Base-by-base conservation (phyloP, 2,888 invertebrate genomes). In the Drosophila pegasa region DNA sequence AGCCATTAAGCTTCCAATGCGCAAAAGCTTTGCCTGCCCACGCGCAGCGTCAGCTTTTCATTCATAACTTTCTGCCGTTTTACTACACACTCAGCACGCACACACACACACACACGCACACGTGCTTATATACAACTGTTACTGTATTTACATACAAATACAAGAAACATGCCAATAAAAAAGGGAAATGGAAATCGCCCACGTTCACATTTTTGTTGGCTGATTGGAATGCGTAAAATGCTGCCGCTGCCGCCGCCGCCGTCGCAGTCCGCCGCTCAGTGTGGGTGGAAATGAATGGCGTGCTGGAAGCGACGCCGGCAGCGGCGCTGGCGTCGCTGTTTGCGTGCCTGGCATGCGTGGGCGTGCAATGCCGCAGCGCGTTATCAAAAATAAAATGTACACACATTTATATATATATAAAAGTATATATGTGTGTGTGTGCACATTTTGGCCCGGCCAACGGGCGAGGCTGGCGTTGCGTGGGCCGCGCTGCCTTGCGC, bases 161-260 rank as follows among this genome's bases (percentile, higher is more conserved):
- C 31, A 31, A 31, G n/a, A 52, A 35, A 52, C 40, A 52, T 59
- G 62, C 62, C 62, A 56, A 63, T 64, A 65, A 47, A 69, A 72
- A 75, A 72, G 75, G 72, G 77, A 75, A 75, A 72, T 75, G 67
- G 68, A 79, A 77, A 55, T 77, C 72, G 73, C 78, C 80, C 72
- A 79, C 78, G 79, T 75, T 75, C 68, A 71, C 81, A 78, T 67
- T 65, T 76, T 52, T 65, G 68, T 61, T 72, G 75, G 72, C 71
- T 83, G 81, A 87, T 83, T 88, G 85, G 88, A 88, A 88, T 85
- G 88, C 85, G 87, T 85, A 85, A 85, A 85, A 88, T 69, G 69
- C 70, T 75, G 63, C 58, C 47, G 18, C 55, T 16, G 50, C n/a
- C n/a, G 20, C 57, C 45, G 50, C 48, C 57, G 1, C n/a, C 35